Conservation (phyloP, 2,888 invertebrate genomes). For the Operophtera brumata region DNA sequence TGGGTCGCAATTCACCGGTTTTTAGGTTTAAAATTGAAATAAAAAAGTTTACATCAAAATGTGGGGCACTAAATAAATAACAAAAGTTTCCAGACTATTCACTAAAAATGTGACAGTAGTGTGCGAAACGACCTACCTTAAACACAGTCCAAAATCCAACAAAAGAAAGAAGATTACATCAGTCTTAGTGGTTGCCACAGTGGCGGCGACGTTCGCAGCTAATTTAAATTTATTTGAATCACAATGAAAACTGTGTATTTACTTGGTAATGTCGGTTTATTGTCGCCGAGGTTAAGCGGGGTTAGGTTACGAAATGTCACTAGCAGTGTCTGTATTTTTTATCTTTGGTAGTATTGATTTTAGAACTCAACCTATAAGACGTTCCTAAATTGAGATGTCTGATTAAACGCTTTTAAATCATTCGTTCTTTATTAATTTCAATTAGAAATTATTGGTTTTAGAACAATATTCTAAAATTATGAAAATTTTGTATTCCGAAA, state of each 20-base stretch:
- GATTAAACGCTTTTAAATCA: background rate
- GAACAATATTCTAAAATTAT: no score
- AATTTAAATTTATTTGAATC: conserved; percentile 77
- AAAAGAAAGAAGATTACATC: conserved; percentile 28
- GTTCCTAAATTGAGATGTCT: background rate
- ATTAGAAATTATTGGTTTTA: background rate
- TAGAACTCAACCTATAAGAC: background rate
- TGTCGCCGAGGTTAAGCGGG: conserved; percentile 62
- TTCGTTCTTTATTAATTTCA: background rate
- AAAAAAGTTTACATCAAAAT: background rate
- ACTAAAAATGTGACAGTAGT: conserved; percentile 34
- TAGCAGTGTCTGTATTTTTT: conserved; percentile 13
- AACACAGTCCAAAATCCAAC: conserved; percentile 28
- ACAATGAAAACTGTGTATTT: conserved; percentile 69
- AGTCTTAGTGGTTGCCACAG: conserved; percentile 51
- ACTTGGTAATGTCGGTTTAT: conserved; percentile 65
- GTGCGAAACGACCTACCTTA: conserved; percentile 57
- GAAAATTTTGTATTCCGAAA: no score
- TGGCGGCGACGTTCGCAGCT: conserved; percentile 42
- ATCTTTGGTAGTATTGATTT: conserved; percentile 5
- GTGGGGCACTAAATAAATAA: conserved; percentile 13
- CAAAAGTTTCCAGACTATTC: conserved; percentile 13
- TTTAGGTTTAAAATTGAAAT: no score
- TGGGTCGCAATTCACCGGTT: no score
- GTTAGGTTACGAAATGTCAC: conserved; percentile 64